Base-by-base conservation (phyloP, 2,113 vertebrate genomes). In the human region DNA sequence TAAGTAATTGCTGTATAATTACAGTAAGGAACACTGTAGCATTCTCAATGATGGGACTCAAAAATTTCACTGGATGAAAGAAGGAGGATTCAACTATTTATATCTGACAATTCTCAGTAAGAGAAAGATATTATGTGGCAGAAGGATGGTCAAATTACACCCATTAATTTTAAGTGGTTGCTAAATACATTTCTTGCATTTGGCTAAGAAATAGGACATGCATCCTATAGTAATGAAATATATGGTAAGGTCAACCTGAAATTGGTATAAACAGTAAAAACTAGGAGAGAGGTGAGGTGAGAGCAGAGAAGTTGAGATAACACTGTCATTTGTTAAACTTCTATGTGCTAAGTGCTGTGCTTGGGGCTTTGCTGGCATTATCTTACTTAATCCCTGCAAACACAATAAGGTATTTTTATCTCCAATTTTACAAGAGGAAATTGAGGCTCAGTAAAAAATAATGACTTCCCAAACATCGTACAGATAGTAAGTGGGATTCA, bases 331-430 rank as follows among this genome's bases (percentile, higher is more conserved):
- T 70, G 6, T 73, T 55, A 8, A 89, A 80, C 12, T 88, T 52
- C 23, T 64, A 14, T 89, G 23, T 79, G 35, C 43, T 59, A 43
- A 14, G 3, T 20, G 27, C 22, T 91, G 38, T 86, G n/a, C 55
- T 70, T 72, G 6, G 25, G 17, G 18, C 32, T 90, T 76, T 96
- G 48, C 23, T 40, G 75, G 23, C 48, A 64, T 84, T 94, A 75
- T 81, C n/a, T 96, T 35, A 76, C 38, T 89, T 92, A 87, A 85
- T 75, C 11, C 10, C 55, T 43, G 25, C 18, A 93, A 95, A 76
- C 32, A 95, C 48, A 93, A 57, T 80, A 14, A 84, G 3, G 23
- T 75, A 17, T 40, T 81, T 93, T 59, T 27, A 57, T 43, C 27
- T 64, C 8, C 27, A 1, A 38, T 45, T 72, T 94, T 90, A 94